A percentile compares a stretch with the other conserved stretches of the same genome.
Conservation (phyloP, 2,888 invertebrate species). For the Erebia aethiops region DNA sequence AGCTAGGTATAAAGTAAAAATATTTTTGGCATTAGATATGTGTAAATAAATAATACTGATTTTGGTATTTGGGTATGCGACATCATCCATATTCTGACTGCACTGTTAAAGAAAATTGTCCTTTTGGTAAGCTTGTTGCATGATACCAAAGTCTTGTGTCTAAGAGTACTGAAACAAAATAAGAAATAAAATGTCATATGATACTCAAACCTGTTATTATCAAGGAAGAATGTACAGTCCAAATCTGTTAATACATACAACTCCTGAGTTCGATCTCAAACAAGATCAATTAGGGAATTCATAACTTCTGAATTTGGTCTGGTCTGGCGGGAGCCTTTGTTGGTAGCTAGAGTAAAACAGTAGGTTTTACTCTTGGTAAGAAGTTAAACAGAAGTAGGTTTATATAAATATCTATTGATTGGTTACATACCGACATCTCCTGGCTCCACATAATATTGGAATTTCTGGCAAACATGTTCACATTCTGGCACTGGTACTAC, state of each 20-base stretch:
- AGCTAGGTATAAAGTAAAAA: conserved; percentile 46
- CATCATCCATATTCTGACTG: conserved; percentile 94
- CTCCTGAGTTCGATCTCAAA: no score
- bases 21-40: conserved; percentile 78
- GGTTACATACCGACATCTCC: conserved; percentile 89
- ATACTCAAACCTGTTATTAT: no score
- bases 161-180: conserved; percentile 86
- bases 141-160: conserved; percentile 97
- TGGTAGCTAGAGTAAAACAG: no score
- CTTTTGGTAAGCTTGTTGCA: conserved; percentile 90
- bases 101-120: conserved; percentile 92
- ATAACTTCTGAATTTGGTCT: no score
- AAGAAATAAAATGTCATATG: not conserved
- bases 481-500: conserved; percentile 94
- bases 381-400: no score
- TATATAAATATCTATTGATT: not conserved
- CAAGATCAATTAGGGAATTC: no score
- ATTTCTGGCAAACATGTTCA: conserved; percentile 87
- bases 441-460: conserved; percentile 90
- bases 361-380: no score
- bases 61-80: conserved; percentile 53
- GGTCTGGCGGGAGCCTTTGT: no score
- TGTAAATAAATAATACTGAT: conserved; percentile 61
- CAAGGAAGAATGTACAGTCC: no score
- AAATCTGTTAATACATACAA: no score